phyloP scores from a whole-genome alignment of 2,888 invertebrate species.

The Xanthia icteritia region DNA sequence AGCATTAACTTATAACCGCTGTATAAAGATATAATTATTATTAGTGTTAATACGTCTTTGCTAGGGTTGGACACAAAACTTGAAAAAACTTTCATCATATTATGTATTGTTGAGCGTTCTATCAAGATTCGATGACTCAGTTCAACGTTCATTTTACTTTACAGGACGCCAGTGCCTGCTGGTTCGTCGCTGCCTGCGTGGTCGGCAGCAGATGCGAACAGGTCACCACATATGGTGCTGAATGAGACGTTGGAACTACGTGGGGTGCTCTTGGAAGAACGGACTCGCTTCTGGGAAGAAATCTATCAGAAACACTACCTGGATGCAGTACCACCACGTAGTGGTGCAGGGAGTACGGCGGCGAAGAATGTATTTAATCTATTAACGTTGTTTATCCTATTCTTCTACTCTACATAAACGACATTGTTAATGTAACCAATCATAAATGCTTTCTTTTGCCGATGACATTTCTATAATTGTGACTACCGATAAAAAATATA shows the following conservation, averaged over 20 bases:
- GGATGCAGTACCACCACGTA: slow-evolving; percentile 45
- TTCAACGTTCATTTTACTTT: neutral
- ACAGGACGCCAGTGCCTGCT: neutral
- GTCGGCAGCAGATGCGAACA: neutral
- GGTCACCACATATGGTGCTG: slow-evolving; percentile 63
- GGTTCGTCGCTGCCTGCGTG: neutral
- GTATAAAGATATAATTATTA: neutral
- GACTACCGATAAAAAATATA: no score
- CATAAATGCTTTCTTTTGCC: no score
- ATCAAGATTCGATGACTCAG: neutral
- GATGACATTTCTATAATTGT: no score
- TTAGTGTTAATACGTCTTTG: neutral
- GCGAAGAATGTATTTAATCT: slow-evolving; percentile 14
- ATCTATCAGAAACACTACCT: slow-evolving; percentile 67
- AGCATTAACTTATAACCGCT: neutral
- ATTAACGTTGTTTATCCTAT: neutral
- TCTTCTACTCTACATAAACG: no score
- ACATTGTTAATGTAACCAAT: no score
- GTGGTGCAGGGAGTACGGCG: neutral
- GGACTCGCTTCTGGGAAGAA: slow-evolving; percentile 66
- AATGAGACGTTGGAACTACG: slow-evolving; percentile 32
- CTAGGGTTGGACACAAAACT: no score
- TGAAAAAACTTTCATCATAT: neutral
- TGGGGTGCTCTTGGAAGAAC: slow-evolving; percentile 58
- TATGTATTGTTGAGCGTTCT: neutral